Percentiles rank a stretch among this genome's conserved stretches.
phyloP scores from a whole-genome alignment of 2,797 vertebrate genomes.

The Fratercula arctica region DNA sequence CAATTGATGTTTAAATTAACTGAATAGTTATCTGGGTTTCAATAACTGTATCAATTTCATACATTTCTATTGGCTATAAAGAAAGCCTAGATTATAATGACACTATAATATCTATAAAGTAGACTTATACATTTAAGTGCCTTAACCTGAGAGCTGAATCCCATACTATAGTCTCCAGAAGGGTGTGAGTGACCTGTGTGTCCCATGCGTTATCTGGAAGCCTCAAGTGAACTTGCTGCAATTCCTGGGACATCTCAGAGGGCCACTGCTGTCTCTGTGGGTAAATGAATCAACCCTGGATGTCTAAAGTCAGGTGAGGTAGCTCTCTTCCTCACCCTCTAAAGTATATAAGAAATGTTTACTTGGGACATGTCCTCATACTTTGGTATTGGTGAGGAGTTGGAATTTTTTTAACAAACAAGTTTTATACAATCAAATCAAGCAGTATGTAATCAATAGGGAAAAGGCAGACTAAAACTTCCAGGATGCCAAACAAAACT shows the following conservation, averaged over 20 bases:
- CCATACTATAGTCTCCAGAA: background rate
- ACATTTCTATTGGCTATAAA: background rate
- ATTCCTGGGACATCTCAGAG: background rate
- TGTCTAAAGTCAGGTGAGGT: background rate
- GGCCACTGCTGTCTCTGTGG: background rate
- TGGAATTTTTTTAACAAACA: background rate
- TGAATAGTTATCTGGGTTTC: background rate
- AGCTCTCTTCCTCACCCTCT: background rate
- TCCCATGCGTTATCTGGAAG: background rate
- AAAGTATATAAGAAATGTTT: background rate
- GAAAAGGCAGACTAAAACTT: background rate
- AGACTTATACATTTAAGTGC: background rate
- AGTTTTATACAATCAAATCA: background rate
- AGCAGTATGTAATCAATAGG: background rate
- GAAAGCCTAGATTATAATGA: background rate
- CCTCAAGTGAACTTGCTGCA: background rate
- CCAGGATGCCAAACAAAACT: background rate
- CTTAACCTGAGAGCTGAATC: background rate
- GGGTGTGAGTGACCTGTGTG: background rate
- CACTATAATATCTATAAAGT: background rate
- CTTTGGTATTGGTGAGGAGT: background rate
- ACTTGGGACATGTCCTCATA: background rate
- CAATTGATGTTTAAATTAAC: background rate
- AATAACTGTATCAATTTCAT: background rate
- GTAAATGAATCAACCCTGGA: background rate